A percentile compares a stretch with the other conserved stretches of the same genome.
Evolutionary conservation across 2,888 invertebrate genomes (phyloP).

Genomic region (Petrophora chlorosata): DNA sequence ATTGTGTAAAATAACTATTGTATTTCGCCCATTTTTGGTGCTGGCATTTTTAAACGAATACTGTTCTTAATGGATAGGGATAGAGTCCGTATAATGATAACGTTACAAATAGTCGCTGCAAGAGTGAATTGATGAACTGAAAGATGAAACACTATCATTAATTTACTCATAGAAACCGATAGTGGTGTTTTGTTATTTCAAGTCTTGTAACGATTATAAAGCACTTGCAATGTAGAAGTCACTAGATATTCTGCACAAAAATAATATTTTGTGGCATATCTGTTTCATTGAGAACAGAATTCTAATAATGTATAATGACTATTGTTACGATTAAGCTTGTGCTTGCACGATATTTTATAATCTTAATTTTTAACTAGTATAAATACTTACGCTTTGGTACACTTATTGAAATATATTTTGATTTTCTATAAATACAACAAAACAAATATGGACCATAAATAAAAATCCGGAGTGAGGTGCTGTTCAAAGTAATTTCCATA

Average conservation of each 20-base stretch:
- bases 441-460: conserved; percentile 7
- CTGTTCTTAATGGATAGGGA: conserved; percentile 47
- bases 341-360: conserved; percentile 50
- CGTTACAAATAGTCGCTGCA: too few species aligned
- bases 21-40: conserved; percentile 41
- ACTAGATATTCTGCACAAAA: too few species aligned
- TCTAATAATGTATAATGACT: conserved; percentile 36
- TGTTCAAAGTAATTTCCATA: conserved; percentile 7
- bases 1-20: conserved; percentile 30
- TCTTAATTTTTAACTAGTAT: conserved; percentile 9
- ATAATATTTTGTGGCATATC: too few species aligned
- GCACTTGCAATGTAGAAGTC: too few species aligned
- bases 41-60: conserved; percentile 46
- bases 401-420: not conserved
- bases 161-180: too few species aligned
- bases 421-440: not conserved
- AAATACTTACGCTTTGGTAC: conserved; percentile 1
- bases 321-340: conserved; percentile 53
- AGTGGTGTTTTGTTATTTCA: too few species aligned
- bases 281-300: conserved; percentile 50
- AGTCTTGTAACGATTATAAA: too few species aligned
- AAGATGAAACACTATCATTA: too few species aligned
- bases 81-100: conserved; percentile 16
- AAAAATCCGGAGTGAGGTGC: not conserved
- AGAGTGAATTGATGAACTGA: too few species aligned